phyloP scores from a whole-genome alignment of 1,140 invertebrate genomes.

The Zophobas atratus region DNA sequence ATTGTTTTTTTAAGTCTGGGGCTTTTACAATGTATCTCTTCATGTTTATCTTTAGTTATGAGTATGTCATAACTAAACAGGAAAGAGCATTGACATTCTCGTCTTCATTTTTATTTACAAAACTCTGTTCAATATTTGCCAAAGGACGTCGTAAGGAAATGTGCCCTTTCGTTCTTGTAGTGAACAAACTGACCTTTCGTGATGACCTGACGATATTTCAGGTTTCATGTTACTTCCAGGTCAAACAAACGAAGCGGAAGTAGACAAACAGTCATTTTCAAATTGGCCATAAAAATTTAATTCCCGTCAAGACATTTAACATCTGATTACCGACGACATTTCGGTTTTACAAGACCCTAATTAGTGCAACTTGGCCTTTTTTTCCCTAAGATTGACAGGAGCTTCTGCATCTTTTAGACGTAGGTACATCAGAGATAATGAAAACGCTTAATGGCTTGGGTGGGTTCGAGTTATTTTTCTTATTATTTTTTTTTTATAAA shows the following conservation, averaged over 20 bases:
- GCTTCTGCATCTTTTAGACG: too few species aligned
- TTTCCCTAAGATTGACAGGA: constrained; percentile 12
- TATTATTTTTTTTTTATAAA: too few species aligned
- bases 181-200: constrained; percentile 31
- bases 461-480: too few species aligned
- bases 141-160: constrained; percentile 5
- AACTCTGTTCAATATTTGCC: constrained; percentile 19
- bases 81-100: background rate
- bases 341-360: constrained; percentile 12
- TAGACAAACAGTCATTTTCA: constrained; percentile 19
- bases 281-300: constrained; percentile 31
- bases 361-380: constrained; percentile 5
- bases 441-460: too few species aligned
- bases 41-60: background rate
- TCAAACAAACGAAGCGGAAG: constrained; percentile 37
- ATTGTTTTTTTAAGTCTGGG: background rate
- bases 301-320: constrained; percentile 19
- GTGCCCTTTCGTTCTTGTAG: constrained; percentile 13
- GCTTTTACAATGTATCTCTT: background rate
- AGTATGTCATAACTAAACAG: constrained; percentile 5
- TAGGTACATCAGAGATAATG: too few species aligned
- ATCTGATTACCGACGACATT: constrained; percentile 11
- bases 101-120: constrained; percentile 37
- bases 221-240: constrained; percentile 15
- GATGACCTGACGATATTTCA: constrained; percentile 28